Percentiles rank a stretch among this genome's conserved stretches.
These are phyloP conservation scores for Toxotes jaculatrix DNA, from an alignment of 2,113 vertebrate genomes.

Conservation along the genomic window DNA sequence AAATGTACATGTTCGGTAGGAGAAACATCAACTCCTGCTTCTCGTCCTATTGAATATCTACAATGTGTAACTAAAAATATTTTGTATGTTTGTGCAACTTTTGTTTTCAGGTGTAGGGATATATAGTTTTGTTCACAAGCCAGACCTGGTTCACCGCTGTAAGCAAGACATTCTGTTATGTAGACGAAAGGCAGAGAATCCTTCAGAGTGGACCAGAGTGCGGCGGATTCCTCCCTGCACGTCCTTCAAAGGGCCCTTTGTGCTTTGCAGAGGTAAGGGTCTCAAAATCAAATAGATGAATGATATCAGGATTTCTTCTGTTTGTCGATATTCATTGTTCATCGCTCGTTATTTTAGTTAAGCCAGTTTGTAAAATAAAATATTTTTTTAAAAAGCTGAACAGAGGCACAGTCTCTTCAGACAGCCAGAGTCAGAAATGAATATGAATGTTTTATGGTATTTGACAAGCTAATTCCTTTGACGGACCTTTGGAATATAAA, in stretches of 20 bases:
- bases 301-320: not conserved
- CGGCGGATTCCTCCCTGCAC: slow-evolving; percentile 87
- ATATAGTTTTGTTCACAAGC: slow-evolving; percentile 88
- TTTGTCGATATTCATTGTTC: not conserved
- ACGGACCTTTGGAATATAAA: not conserved
- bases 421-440: not conserved
- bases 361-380: too few species aligned
- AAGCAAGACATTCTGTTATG: slow-evolving; percentile 89
- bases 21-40: not conserved
- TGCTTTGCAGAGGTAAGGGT: slow-evolving; percentile 91
- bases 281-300: not conserved
- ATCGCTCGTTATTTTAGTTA: not conserved
- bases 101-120: slow-evolving; percentile 86
- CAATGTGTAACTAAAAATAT: not conserved
- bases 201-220: slow-evolving; percentile 90
- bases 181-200: slow-evolving; percentile 77
- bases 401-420: too few species aligned
- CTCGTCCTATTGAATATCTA: not conserved
- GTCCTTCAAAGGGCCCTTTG: slow-evolving; percentile 90
- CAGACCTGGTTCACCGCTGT: slow-evolving; percentile 91
- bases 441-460: not conserved
- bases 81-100: not conserved
- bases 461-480: not conserved
- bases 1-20: not conserved
- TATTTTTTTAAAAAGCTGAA: too few species aligned